phyloP scores from a whole-genome alignment of 2,797 vertebrate genomes.

The Myotis daubentonii region DNA sequence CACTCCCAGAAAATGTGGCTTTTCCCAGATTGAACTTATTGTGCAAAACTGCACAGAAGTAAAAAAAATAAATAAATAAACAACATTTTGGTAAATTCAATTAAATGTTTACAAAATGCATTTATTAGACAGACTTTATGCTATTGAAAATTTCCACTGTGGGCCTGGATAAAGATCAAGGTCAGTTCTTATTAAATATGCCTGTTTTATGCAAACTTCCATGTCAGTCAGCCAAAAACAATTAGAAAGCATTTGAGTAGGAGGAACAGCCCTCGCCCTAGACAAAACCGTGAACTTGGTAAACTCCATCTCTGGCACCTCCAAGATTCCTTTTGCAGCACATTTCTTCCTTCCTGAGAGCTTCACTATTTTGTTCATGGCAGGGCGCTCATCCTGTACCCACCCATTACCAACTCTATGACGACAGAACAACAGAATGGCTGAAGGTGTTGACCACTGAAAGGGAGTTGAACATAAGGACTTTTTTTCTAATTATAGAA shows the following conservation, averaged over 20 bases:
- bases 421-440: not conserved
- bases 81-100: slow-evolving; percentile 16
- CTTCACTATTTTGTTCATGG: not conserved
- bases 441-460: not conserved
- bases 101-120: slow-evolving; percentile 61
- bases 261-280: not conserved
- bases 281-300: not conserved
- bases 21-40: slow-evolving; percentile 63
- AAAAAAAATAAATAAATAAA: not conserved
- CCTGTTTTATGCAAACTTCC: not conserved
- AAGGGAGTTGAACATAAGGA: not conserved
- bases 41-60: slow-evolving; percentile 36
- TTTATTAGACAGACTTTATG: slow-evolving; percentile 66
- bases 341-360: not conserved
- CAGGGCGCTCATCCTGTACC: not conserved
- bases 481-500: not conserved
- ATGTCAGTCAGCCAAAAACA: not conserved
- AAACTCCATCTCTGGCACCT: not conserved
- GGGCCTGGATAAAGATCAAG: slow-evolving; percentile 63
- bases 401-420: rapidly evolving
- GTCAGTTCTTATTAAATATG: slow-evolving; percentile 28
- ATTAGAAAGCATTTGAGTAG: rapidly evolving
- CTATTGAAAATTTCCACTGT: slow-evolving; percentile 61
- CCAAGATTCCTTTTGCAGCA: not conserved
- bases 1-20: slow-evolving; percentile 27